A percentile compares a stretch with the other conserved stretches of the same genome.
Evolutionary conservation across 2,888 invertebrate genomes (phyloP).

Genomic region (Ornithoptera alexandrae): DNA sequence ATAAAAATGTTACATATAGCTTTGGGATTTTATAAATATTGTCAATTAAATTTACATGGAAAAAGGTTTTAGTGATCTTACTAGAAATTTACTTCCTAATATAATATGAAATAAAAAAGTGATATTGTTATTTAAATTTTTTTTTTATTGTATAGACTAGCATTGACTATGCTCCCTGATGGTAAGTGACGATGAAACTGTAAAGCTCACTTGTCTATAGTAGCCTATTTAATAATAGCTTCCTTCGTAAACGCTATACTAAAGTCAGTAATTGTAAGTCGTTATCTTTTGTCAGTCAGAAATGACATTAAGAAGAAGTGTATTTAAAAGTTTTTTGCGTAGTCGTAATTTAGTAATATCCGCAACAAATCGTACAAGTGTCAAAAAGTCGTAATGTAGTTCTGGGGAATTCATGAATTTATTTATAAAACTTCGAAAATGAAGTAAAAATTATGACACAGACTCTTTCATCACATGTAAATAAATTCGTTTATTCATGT

Average conservation of each 20-base stretch:
- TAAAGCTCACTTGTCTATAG: background rate
- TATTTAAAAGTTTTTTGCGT: background rate
- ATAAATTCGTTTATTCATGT: slow-evolving; percentile 47
- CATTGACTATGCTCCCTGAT: too few species aligned
- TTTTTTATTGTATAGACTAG: too few species aligned
- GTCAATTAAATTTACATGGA: too few species aligned
- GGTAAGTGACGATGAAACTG: too few species aligned
- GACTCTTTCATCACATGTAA: slow-evolving; percentile 36
- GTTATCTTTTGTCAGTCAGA: background rate
- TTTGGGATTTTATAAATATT: too few species aligned
- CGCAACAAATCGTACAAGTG: background rate
- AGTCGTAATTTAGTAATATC: background rate
- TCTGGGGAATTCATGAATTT: slow-evolving; percentile 8
- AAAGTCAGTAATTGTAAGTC: background rate
- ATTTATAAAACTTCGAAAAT: slow-evolving; percentile 36
- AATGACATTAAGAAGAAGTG: background rate
- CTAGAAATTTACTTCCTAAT: too few species aligned
- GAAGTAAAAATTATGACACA: slow-evolving; percentile 39
- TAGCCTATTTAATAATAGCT: background rate
- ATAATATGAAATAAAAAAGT: too few species aligned
- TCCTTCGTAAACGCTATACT: slow-evolving; percentile 1
- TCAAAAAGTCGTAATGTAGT: slow-evolving; percentile 11
- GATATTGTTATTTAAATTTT: too few species aligned
- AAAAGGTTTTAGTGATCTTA: too few species aligned
- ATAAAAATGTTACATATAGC: too few species aligned